A percentile compares a stretch with the other conserved stretches of the same genome.
Conservation (phyloP, 1,140 invertebrate species). For the Aphaenogaster ashmeadi region DNA sequence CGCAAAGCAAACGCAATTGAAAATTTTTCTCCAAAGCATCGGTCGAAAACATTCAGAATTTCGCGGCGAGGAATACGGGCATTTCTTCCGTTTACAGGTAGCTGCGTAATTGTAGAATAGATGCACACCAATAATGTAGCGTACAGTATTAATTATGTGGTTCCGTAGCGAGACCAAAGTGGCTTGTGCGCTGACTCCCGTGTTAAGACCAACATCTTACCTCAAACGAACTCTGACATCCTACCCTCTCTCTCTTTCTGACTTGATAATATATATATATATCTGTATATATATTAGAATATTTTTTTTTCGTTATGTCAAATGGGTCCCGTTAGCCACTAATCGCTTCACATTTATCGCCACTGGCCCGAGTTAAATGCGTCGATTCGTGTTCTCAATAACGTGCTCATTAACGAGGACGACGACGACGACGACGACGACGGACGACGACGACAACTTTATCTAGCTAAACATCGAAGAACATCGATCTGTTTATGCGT, state of each 20-base stretch:
- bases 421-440: conserved; percentile 61
- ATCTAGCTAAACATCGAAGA: conserved; percentile 81
- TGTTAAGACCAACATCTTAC: conserved; percentile 34
- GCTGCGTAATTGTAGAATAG: conserved; percentile 31
- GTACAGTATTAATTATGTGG: conserved; percentile 43
- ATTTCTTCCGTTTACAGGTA: conserved; percentile 26
- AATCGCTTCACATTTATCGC: conserved; percentile 49
- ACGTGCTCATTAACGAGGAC: conserved; percentile 59
- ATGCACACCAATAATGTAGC: conserved; percentile 50
- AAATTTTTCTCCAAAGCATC: conserved; percentile 19
- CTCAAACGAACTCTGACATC: conserved; percentile 13
- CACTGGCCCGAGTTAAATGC: conserved; percentile 51
- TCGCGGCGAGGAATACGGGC: conserved; percentile 15
- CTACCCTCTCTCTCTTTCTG: conserved; percentile 8
- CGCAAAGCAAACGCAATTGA: conserved; percentile 34
- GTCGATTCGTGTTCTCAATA: conserved; percentile 49
- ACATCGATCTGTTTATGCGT: conserved; percentile 82
- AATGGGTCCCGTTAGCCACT: conserved; percentile 59
- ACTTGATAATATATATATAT: conserved; percentile 36
- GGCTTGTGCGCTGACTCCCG: conserved; percentile 51
- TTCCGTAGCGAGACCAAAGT: conserved; percentile 43
- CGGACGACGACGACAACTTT: conserved; percentile 71
- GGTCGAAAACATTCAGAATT: conserved; percentile 36
- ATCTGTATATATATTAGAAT: conserved; percentile 57
- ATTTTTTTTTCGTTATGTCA: conserved; percentile 34